Evolutionary conservation across 2,888 invertebrate genomes (phyloP), one percentile per base, ranked within the genome.

Genomic region (Tenthredo mesomela): DNA sequence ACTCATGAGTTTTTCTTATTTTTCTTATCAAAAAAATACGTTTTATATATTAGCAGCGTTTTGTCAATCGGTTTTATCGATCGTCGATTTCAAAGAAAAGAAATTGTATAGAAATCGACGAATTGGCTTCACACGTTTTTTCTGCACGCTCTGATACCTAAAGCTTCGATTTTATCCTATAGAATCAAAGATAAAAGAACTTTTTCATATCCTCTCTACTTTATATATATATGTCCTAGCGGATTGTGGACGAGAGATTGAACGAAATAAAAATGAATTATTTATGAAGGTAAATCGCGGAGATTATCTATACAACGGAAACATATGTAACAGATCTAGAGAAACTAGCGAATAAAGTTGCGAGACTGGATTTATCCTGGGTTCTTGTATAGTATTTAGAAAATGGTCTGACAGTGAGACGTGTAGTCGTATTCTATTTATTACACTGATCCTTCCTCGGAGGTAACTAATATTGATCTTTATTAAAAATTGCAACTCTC

Each of bases 231-330:
- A 33, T 33, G 4, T 37, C 4, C n/a, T 18, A n/a, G n/a, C 37
- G 70, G 37, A n/a, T 33, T 1, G 5, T 70, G 37, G 18, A 9
- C 33, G 67, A 67, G 12, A 67, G 4, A 15, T 70, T 18, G 70
- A 70, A 70, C 21, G 10, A 25, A 25, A 61, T 2, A 2, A 37
- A 37, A 70, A 70, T 70, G 37, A 70, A 70, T 70, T 70, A 70
- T 70, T 70, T 33, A 70, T 37, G 29, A 70, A 37, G 37, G n/a
- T 70, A 37, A 70, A 70, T 37, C 70, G 37, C 37, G n/a, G 37
- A 37, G 37, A 70, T 37, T 70, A 61, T 61, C 25, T 37, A 54
- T 54, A 70, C 29, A 70, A 9, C 61, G 25, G 15, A 37, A 70
- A 70, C 37, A 18, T 37, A n/a, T 33, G 70, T 70, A 37, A 70